A percentile compares a stretch with the other conserved stretches of the same genome.
Evolutionary conservation across 2,888 invertebrate genomes (phyloP).

Genomic region (Scaptomyza reducta): DNA sequence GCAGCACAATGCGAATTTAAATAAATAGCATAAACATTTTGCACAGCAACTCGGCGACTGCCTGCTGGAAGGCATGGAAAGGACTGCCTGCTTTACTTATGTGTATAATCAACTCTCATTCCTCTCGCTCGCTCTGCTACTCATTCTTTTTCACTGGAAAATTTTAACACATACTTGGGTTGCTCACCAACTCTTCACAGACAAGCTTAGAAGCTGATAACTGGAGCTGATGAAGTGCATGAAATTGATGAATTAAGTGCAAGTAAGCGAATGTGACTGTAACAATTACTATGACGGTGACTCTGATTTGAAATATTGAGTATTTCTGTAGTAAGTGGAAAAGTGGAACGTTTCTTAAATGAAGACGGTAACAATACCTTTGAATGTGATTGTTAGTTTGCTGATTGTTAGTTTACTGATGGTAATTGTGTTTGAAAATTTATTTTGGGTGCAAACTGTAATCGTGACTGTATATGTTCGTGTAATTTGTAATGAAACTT

Average conservation of each 20-base stretch:
- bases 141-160: neutral
- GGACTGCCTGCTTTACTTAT: constrained; percentile 40
- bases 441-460: neutral
- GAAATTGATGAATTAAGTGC: constrained; percentile 56
- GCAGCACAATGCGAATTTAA: constrained; percentile 61
- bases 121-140: neutral
- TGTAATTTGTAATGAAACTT: neutral
- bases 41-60: constrained; percentile 34
- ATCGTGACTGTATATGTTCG: neutral
- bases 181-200: constrained; percentile 5
- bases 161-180: constrained; percentile 23
- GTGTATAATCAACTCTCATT: constrained; percentile 52
- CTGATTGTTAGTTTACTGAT: neutral
- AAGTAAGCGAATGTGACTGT: constrained; percentile 1
- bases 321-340: no score
- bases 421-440: neutral
- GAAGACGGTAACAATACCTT: no score
- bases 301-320: neutral
- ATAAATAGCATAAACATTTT: constrained; percentile 69
- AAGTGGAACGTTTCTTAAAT: no score
- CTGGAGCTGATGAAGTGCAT: constrained; percentile 50
- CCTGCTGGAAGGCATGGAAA: constrained; percentile 4
- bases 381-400: no score
- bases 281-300: neutral
- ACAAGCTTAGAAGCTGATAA: constrained; percentile 17